Evolutionary conservation across 2,113 vertebrate species (phyloP).

Genomic region (Python bivittatus): DNA sequence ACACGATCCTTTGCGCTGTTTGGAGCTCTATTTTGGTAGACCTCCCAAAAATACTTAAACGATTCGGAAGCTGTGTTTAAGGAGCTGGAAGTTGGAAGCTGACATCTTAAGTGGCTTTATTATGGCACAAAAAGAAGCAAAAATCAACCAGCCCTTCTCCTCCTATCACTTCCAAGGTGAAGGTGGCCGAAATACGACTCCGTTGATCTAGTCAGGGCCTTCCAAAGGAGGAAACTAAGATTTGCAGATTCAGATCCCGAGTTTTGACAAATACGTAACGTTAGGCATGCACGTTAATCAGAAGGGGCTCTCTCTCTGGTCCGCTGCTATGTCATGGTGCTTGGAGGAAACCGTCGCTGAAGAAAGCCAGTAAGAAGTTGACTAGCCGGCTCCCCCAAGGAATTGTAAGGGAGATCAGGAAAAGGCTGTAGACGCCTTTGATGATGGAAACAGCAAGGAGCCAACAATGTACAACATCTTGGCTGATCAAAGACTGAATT

Average conservation of each 20-base stretch:
- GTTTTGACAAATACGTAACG: neutral
- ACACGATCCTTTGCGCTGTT: neutral
- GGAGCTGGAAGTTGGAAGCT: neutral
- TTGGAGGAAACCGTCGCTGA: neutral
- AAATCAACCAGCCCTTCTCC: neutral
- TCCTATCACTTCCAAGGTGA: neutral
- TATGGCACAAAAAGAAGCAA: neutral
- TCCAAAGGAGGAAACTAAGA: neutral
- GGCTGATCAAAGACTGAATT: conserved; percentile 11
- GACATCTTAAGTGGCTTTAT: neutral
- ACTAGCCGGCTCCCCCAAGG: conserved; percentile 3
- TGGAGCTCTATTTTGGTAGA: neutral
- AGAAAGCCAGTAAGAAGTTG: neutral
- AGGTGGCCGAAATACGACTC: neutral
- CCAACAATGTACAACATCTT: neutral
- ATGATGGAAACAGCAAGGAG: conserved; percentile 20
- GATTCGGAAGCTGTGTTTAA: neutral
- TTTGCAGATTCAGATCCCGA: neutral
- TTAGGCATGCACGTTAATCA: neutral
- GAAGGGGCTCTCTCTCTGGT: neutral
- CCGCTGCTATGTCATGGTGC: neutral
- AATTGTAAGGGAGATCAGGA: fast-evolving
- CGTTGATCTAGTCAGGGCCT: neutral
- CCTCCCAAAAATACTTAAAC: neutral
- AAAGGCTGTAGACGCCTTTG: conserved; percentile 26